Evolutionary conservation across 2,888 invertebrate genomes (phyloP).

Genomic region (Odontomyia ornata): DNA sequence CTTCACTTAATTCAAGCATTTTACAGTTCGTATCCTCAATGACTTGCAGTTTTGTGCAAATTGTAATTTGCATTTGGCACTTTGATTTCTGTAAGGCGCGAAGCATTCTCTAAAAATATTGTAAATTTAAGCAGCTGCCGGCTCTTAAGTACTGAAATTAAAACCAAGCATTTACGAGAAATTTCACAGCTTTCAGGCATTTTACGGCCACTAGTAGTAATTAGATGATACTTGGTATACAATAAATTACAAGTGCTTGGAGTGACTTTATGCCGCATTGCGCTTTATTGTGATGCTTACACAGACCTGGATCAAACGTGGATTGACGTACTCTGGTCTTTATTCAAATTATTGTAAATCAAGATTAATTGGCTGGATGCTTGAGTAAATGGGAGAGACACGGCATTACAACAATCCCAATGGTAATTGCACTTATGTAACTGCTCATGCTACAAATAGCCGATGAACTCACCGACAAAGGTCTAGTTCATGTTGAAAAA

Average conservation of each 20-base stretch:
- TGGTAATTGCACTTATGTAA: conserved; percentile 15
- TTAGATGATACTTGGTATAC: conserved; percentile 4
- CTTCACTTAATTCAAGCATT: background rate
- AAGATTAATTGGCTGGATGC: conserved; percentile 27
- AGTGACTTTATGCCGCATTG: background rate
- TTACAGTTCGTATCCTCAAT: background rate
- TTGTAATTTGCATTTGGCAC: background rate
- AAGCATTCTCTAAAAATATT: background rate
- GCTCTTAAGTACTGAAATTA: conserved; percentile 1
- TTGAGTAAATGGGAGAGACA: conserved; percentile 4
- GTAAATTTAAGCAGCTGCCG: background rate
- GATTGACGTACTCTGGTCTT: background rate
- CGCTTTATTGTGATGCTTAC: background rate
- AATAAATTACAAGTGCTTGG: background rate
- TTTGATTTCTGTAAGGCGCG: background rate
- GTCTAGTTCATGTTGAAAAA: conserved; percentile 2
- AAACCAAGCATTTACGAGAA: background rate
- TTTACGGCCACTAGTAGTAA: background rate
- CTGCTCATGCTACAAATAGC: background rate
- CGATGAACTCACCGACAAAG: conserved; percentile 10
- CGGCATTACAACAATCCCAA: background rate
- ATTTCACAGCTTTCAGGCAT: background rate
- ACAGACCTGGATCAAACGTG: background rate
- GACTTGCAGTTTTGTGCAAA: background rate
- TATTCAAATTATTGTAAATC: conserved; percentile 30